Percentiles rank a stretch among this genome's conserved stretches.
Evolutionary conservation across 1,140 invertebrate genomes (phyloP).

Genomic region (Bombus superbus): DNA sequence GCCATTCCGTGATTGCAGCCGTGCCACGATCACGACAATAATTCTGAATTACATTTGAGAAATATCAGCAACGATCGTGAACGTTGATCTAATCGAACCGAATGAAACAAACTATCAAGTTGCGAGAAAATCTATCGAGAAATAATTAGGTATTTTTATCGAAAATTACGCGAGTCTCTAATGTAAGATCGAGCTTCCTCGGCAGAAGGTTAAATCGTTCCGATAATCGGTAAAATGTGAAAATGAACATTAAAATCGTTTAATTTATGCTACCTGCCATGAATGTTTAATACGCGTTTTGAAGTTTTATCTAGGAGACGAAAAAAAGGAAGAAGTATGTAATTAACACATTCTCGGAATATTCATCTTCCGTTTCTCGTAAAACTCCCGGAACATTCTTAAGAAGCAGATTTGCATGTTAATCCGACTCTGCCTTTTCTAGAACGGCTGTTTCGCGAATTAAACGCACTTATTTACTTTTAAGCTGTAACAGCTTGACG

Average conservation of each 20-base stretch:
- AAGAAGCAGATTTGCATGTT: conserved; percentile 21
- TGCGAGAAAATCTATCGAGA: background rate
- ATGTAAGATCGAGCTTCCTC: background rate
- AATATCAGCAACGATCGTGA: background rate
- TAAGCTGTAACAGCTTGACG: background rate
- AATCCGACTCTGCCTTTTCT: background rate
- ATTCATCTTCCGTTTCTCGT: background rate
- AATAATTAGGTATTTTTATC: background rate
- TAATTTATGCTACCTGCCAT: background rate
- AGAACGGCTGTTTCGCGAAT: background rate
- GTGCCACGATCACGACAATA: background rate
- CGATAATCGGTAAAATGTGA: background rate
- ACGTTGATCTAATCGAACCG: background rate
- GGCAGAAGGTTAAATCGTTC: background rate
- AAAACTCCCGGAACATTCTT: background rate
- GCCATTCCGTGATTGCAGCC: background rate
- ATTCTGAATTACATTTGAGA: conserved; percentile 8
- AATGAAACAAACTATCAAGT: background rate
- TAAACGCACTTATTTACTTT: background rate
- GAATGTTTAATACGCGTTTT: background rate
- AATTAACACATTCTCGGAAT: background rate
- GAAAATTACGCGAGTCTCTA: background rate
- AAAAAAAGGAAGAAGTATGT: background rate
- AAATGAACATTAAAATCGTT: background rate
- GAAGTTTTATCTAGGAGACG: background rate